Conservation (phyloP, 2,797 vertebrate genomes). For the Cacajao melanocephalus region DNA sequence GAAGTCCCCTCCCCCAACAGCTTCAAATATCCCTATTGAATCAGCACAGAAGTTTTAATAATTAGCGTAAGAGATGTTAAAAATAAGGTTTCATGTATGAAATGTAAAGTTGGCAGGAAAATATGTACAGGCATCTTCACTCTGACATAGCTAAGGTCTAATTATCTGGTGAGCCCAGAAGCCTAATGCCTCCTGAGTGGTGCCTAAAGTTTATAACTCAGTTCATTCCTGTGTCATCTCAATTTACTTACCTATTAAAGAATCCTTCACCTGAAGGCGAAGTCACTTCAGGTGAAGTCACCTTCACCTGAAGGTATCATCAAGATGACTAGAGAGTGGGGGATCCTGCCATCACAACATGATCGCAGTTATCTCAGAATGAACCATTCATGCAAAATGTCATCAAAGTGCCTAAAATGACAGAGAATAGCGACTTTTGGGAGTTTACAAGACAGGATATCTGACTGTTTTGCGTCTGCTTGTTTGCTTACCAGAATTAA, state of each 20-base stretch:
- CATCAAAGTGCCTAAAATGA: neutral
- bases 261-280: neutral
- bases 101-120: constrained; percentile 21
- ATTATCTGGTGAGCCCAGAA: constrained; percentile 22
- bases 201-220: neutral
- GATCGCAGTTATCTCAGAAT: neutral
- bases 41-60: constrained; percentile 35
- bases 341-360: neutral
- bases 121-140: neutral
- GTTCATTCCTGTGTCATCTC: neutral
- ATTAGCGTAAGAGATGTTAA: constrained; percentile 32
- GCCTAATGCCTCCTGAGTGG: neutral
- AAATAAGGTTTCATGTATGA: constrained; percentile 18
- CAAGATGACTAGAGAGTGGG: neutral
- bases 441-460: neutral
- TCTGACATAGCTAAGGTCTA: neutral
- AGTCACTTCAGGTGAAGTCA: too few relatives aligned
- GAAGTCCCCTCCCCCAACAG: neutral
- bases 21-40: neutral
- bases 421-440: neutral
- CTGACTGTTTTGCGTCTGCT: neutral
- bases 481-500: neutral
- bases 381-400: neutral
- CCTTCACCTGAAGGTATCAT: neutral
- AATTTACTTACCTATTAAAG: neutral